These are phyloP conservation scores for Calosoma granatense DNA, from an alignment of 1,140 invertebrate species.

Conservation along the genomic window DNA sequence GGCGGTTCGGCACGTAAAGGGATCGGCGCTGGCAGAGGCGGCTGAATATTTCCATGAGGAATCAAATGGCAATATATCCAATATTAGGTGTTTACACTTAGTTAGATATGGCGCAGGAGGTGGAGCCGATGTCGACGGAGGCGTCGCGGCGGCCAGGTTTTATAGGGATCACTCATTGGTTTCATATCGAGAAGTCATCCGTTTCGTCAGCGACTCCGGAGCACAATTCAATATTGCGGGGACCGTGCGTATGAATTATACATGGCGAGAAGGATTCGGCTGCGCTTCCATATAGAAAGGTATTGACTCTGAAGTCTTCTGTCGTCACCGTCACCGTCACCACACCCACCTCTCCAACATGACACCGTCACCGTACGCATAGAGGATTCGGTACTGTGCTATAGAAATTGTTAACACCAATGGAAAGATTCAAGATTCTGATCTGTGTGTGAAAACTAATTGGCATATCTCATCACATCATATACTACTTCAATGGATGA, in stretches of 20 bases:
- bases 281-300: neutral
- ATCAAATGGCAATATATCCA: neutral
- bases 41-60: neutral
- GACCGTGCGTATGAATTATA: constrained; percentile 1
- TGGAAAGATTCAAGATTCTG: no score
- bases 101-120: neutral
- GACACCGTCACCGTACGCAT: no score
- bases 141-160: neutral
- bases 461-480: no score
- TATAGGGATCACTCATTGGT: neutral
- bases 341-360: neutral
- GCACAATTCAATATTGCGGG: constrained; percentile 4
- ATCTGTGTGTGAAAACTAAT: no score
- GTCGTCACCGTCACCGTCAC: neutral
- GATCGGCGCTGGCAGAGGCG: no score
- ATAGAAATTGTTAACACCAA: no score
- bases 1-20: no score
- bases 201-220: neutral
- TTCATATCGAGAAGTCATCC: neutral
- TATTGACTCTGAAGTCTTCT: neutral
- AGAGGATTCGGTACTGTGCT: no score
- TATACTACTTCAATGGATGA: no score
- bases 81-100: neutral
- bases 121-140: neutral
- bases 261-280: neutral